Conservation (phyloP, 2,113 vertebrate genomes). For the Toxotes chatareus region DNA sequence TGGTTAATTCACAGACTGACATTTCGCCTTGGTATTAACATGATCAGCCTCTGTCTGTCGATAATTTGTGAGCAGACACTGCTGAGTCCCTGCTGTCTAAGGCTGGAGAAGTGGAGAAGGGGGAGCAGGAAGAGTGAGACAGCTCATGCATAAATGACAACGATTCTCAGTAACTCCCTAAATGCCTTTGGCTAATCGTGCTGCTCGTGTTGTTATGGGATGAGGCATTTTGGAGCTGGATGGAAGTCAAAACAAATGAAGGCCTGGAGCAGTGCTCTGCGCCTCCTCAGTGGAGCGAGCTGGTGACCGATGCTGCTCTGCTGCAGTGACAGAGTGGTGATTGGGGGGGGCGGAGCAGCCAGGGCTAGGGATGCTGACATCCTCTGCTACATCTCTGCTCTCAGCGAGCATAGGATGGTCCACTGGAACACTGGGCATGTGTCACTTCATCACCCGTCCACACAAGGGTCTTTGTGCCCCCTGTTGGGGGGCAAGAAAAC, state of each 20-base stretch:
- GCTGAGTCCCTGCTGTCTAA: not conserved
- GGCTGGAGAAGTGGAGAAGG: not conserved
- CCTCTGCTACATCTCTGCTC: not conserved
- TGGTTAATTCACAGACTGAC: not conserved
- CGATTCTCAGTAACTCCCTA: not conserved
- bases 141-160: not conserved
- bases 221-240: slow-evolving; percentile 24
- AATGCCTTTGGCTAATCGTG: not conserved
- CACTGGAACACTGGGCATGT: not conserved
- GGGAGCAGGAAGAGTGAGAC: not conserved
- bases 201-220: slow-evolving; percentile 13
- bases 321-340: slow-evolving; percentile 1
- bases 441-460: too few relatives aligned
- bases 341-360: not conserved
- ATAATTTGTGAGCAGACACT: slow-evolving; percentile 3
- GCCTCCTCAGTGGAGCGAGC: not conserved
- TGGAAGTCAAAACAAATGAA: slow-evolving; percentile 8
- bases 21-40: slow-evolving; percentile 16
- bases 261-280: not conserved
- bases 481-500: too few relatives aligned
- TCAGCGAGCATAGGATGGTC: not conserved
- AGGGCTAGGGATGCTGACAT: not conserved
- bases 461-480: too few relatives aligned
- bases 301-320: slow-evolving; percentile 11
- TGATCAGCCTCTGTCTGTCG: not conserved